Base-by-base conservation (phyloP, 1,140 invertebrate species). In the Trichonephila clavipes region DNA sequence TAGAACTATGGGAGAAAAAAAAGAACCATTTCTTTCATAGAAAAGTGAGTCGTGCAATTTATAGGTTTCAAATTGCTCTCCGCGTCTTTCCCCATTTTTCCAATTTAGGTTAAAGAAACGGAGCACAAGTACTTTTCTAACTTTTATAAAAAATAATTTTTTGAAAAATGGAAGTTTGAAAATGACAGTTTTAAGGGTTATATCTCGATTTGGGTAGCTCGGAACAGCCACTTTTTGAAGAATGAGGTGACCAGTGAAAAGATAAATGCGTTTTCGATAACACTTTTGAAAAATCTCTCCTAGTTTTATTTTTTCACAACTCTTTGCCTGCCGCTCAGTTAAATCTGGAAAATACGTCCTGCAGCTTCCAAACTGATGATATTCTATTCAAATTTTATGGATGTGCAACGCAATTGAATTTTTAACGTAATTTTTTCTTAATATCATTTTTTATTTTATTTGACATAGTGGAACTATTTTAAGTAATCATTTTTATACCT, bases 241-340 rank as follows among this genome's bases (percentile, higher is more conserved):
- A 69, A 92, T 83, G 44, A 81, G 90, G 77, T 92, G 77, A 81
- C 90, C 81, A 62, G 40, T 83, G 21, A 58, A 34, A 92, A 85
- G 90, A 92, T 92, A 85, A 92, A 92, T 92, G 90, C 90, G 61
- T 92, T 92, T 92, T 58, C 90, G 90, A 92, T 92, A 92, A 72
- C 81, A 92, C 77, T 92, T 92, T 92, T 44, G 62, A 92, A 92
- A 92, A 81, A 58, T 82, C 66, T 82, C 34, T 58, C 61, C 28
- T 18, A 88, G 24, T 40, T 66, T 88, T 66, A 18, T n/a, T 88
- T 87, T 77, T 88, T 34, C 21, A 3, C 16, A 64, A 64, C 34
- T 44, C 86, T 64, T 64, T 44, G 14, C 28, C 64, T 44, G 64
- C 64, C 64, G 18, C 21, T 77, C 14, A 40, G 12, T 18, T 40